Percentiles rank a stretch among this genome's conserved stretches.
These are phyloP conservation scores for Rugalucina vietnamica DNA, from an alignment of 2,888 invertebrate genomes.

Conservation along the genomic window DNA sequence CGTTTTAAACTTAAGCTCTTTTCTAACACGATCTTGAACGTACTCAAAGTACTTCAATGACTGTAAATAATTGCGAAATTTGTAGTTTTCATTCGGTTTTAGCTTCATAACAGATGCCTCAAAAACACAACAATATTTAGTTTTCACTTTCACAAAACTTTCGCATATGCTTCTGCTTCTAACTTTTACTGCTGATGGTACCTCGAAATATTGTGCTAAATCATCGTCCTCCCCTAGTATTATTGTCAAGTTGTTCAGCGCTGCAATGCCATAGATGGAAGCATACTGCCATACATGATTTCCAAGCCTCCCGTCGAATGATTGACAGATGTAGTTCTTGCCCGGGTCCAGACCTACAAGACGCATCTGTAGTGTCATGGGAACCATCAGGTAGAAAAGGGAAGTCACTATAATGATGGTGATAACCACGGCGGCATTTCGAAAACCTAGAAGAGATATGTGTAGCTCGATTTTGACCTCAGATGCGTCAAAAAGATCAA, in stretches of 20 bases:
- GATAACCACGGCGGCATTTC: too few relatives aligned
- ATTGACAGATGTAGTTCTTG: slow-evolving; percentile 36
- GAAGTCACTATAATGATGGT: too few relatives aligned
- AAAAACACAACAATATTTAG: slow-evolving; percentile 35
- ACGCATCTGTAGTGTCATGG: too few relatives aligned
- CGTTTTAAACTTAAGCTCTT: slow-evolving; percentile 32
- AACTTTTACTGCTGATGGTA: slow-evolving; percentile 23
- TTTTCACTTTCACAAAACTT: slow-evolving; percentile 13
- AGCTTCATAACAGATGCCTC: slow-evolving; percentile 28
- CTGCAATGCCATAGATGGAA: slow-evolving; percentile 41
- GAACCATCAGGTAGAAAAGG: too few relatives aligned
- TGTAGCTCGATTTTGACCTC: too few relatives aligned
- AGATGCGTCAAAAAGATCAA: too few relatives aligned
- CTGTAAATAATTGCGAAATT: slow-evolving; percentile 37
- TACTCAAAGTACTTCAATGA: slow-evolving; percentile 44
- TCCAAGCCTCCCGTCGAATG: slow-evolving; percentile 35
- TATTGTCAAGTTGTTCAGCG: slow-evolving; percentile 25
- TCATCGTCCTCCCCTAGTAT: slow-evolving; percentile 37
- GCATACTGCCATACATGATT: slow-evolving; percentile 46
- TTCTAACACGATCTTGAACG: slow-evolving; percentile 14
- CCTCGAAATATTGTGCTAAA: slow-evolving; percentile 39
- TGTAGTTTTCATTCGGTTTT: slow-evolving; percentile 15
- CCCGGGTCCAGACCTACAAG: too few relatives aligned
- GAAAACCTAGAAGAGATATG: too few relatives aligned
- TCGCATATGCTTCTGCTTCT: slow-evolving; percentile 20